Percentiles rank a stretch among this genome's conserved stretches.
Conservation (phyloP, 1,140 invertebrate species). For the Belonocnema kinseyi region DNA sequence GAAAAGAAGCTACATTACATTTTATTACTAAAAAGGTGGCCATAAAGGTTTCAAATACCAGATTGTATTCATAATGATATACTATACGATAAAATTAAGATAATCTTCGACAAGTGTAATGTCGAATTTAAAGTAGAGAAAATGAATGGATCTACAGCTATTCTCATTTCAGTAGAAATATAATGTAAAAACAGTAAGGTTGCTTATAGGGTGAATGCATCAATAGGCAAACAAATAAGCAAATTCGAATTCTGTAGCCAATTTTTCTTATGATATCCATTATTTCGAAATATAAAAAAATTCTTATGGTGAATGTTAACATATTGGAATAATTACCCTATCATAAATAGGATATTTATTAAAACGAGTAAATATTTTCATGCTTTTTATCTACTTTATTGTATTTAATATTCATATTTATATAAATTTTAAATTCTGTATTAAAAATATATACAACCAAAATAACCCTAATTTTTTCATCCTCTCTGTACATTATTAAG, state of each 20-base stretch:
- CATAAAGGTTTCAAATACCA: not conserved
- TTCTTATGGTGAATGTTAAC: not conserved
- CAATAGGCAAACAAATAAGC: not conserved
- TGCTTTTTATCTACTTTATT: not conserved
- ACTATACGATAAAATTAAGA: not conserved
- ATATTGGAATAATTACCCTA: not conserved
- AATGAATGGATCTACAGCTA: not conserved
- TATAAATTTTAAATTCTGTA: not conserved
- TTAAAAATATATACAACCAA: not conserved
- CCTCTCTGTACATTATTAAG: not conserved
- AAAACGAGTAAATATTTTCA: conserved; percentile 3
- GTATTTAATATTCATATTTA: conserved; percentile 11
- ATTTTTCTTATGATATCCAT: not conserved
- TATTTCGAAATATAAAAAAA: not conserved
- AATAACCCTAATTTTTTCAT: not conserved
- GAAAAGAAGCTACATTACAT: too few species aligned
- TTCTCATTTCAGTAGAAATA: not conserved
- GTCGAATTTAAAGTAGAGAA: not conserved
- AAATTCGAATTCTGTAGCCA: not conserved
- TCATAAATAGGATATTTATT: conserved; percentile 14
- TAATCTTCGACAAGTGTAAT: not conserved
- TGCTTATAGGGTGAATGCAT: conserved; percentile 4
- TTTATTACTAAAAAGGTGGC: not conserved
- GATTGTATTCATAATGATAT: not conserved
- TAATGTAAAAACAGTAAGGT: conserved; percentile 3